Percentiles rank a stretch among this genome's conserved stretches.
Conservation (phyloP, 1,140 invertebrate species). For the Coptotermes formosanus region DNA sequence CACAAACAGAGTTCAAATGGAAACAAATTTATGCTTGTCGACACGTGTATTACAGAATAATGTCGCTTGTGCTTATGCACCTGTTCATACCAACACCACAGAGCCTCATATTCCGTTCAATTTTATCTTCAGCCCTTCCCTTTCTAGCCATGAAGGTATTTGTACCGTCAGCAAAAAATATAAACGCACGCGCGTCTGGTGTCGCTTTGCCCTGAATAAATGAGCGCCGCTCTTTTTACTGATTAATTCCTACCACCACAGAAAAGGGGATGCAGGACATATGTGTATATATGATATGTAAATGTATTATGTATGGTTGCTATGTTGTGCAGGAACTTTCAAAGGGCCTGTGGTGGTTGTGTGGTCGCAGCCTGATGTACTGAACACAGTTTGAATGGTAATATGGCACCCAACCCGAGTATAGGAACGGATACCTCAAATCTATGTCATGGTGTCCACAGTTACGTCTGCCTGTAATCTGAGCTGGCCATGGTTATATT, state of each 20-base stretch:
- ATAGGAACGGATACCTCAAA: neutral
- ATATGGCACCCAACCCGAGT: neutral
- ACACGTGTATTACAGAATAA: neutral
- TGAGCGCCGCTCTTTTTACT: neutral
- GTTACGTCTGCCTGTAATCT: neutral
- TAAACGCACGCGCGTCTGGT: neutral
- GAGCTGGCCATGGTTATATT: neutral
- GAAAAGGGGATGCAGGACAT: neutral
- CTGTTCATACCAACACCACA: neutral
- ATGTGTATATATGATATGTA: slow-evolving; percentile 2
- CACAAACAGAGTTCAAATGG: neutral
- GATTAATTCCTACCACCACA: slow-evolving; percentile 1
- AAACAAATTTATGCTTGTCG: neutral
- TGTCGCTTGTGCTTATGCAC: neutral
- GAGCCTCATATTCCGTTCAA: neutral
- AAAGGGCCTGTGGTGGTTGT: neutral
- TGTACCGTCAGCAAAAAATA: neutral
- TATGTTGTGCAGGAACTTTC: neutral
- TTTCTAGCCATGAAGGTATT: neutral
- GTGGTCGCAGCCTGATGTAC: neutral
- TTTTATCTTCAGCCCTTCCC: neutral
- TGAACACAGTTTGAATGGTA: neutral
- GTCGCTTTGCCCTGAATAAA: neutral
- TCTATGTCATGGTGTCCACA: neutral
- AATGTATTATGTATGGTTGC: neutral